Evolutionary conservation across 2,888 invertebrate species (phyloP).

Genomic region (Bimastos eiseni): DNA sequence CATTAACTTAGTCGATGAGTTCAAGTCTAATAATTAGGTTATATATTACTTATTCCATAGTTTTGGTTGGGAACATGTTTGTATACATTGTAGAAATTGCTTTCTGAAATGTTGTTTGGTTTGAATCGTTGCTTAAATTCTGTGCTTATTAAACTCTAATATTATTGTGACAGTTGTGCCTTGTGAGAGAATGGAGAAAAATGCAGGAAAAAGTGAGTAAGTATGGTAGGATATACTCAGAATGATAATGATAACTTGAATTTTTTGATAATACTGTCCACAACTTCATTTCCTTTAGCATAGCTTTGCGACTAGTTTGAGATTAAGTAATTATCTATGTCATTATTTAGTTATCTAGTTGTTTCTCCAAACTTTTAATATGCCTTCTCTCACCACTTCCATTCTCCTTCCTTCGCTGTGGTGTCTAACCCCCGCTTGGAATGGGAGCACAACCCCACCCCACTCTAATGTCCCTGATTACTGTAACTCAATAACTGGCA

Average conservation of each 20-base stretch:
- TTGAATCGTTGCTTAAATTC: not conserved
- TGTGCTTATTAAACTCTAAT: not conserved
- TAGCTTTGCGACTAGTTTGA: too few species aligned
- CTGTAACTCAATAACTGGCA: too few species aligned
- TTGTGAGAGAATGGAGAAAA: not conserved
- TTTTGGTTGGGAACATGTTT: not conserved
- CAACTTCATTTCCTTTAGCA: too few species aligned
- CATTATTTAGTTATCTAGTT: too few species aligned
- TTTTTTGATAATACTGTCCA: too few species aligned
- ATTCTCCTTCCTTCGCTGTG: too few species aligned
- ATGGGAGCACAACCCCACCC: too few species aligned
- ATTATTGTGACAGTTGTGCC: not conserved
- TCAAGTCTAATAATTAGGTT: not conserved
- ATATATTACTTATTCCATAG: not conserved
- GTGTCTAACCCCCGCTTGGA: too few species aligned
- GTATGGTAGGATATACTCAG: not conserved
- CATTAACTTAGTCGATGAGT: not conserved
- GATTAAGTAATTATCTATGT: too few species aligned
- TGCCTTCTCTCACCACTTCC: too few species aligned
- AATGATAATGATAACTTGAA: not conserved
- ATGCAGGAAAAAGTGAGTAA: not conserved
- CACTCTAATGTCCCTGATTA: too few species aligned
- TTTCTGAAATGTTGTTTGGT: not conserved
- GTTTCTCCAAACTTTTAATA: too few species aligned
- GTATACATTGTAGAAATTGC: not conserved